These are phyloP conservation scores for Agrochola circellaris DNA, from an alignment of 2,888 invertebrate genomes.

Conservation along the genomic window DNA sequence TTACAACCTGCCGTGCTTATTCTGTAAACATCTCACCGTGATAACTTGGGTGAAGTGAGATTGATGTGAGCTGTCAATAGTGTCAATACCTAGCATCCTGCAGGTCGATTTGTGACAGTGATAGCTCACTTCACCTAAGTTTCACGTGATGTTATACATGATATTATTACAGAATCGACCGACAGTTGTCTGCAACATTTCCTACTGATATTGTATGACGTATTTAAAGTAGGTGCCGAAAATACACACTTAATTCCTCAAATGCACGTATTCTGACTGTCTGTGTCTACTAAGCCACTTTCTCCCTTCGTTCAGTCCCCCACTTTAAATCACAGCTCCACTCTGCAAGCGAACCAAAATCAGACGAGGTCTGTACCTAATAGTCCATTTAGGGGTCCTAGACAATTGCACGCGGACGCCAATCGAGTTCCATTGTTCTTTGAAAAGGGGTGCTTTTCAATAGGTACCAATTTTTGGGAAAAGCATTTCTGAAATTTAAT, in stretches of 20 bases:
- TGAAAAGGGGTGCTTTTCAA: constrained; percentile 58
- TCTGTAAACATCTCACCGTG: no score
- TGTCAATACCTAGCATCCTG: no score
- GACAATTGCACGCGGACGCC: constrained; percentile 76
- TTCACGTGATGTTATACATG: no score
- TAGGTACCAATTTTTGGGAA: constrained; percentile 38
- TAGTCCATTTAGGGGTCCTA: constrained; percentile 79
- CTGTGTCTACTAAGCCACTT: constrained; percentile 7
- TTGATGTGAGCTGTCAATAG: no score
- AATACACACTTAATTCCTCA: neutral
- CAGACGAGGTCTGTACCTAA: constrained; percentile 76
- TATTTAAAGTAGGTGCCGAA: neutral
- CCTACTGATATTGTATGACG: neutral
- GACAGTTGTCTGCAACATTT: neutral
- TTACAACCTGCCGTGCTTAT: no score
- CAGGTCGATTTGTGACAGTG: no score
- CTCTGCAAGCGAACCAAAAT: constrained; percentile 67
- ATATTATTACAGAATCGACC: no score
- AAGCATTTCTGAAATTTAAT: constrained; percentile 54
- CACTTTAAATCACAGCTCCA: constrained; percentile 73
- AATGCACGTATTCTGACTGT: neutral
- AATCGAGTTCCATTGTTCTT: constrained; percentile 77
- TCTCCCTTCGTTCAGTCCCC: constrained; percentile 61
- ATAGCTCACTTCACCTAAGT: no score
- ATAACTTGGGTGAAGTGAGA: no score